These are phyloP conservation scores for Aplidium turbinatum DNA, from an alignment of 23 tunicate species.

Conservation along the genomic window DNA sequence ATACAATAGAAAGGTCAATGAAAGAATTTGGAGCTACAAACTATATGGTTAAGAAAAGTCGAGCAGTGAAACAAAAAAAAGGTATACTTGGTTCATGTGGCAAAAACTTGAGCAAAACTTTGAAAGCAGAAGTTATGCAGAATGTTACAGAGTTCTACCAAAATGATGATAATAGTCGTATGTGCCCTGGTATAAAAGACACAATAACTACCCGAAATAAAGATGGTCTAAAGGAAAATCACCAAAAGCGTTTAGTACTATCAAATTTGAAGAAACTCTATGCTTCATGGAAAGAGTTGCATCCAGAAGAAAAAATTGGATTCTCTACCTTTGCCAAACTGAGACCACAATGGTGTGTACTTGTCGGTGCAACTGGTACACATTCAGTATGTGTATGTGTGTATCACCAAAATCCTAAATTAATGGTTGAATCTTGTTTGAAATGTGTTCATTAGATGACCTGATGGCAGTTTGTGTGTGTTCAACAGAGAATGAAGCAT, in stretches of 20 bases:
- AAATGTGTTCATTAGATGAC: background rate
- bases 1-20: conserved; percentile 25
- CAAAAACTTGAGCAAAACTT: conserved; percentile 4
- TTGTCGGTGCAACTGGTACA: conserved; percentile 20
- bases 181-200: conserved; percentile 24
- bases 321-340: conserved; percentile 14
- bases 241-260: conserved; percentile 21
- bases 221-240: conserved; percentile 10
- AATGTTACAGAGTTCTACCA: background rate
- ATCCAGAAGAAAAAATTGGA: conserved; percentile 20
- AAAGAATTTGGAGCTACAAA: conserved; percentile 9
- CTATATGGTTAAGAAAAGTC: conserved; percentile 19
- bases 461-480: conserved; percentile 22
- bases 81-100: conserved; percentile 2
- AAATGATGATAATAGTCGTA: conserved; percentile 9
- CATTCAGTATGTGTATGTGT: conserved; percentile 26
- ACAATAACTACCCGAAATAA: background rate
- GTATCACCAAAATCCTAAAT: conserved; percentile 15
- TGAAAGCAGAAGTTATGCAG: background rate
- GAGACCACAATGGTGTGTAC: conserved; percentile 28
- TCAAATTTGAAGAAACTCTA: conserved; percentile 8
- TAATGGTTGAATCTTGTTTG: conserved; percentile 12
- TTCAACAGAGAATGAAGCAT: conserved; percentile 15
- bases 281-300: conserved; percentile 17
- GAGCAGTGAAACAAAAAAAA: conserved; percentile 3